Percentiles rank a stretch among this genome's conserved stretches.
phyloP scores from a whole-genome alignment of 1,140 invertebrate genomes.

The Drosophila repleta region DNA sequence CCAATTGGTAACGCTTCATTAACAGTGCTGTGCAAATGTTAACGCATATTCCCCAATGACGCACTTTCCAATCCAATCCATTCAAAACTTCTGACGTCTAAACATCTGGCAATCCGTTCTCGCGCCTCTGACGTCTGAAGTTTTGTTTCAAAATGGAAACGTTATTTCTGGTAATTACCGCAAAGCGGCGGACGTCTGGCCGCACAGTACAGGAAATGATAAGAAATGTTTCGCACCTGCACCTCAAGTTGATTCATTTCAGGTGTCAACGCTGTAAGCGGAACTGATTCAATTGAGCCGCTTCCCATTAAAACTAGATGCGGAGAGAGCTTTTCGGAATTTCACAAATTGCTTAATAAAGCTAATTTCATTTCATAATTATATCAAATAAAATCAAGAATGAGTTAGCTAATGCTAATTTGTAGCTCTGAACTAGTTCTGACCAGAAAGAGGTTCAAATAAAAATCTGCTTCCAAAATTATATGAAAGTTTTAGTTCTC shows the following conservation, averaged over 20 bases:
- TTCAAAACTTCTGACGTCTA: conserved; percentile 12
- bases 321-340: neutral
- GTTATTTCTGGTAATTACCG: conserved; percentile 39
- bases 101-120: conserved; percentile 12
- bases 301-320: neutral
- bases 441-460: no score
- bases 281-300: conserved; percentile 7
- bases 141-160: neutral
- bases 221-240: conserved; percentile 20
- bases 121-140: conserved; percentile 24
- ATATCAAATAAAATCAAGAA: neutral
- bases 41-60: conserved; percentile 12
- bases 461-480: no score
- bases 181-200: neutral
- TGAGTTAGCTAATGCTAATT: neutral
- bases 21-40: conserved; percentile 64
- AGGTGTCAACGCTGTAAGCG: conserved; percentile 5
- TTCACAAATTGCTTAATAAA: neutral
- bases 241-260: conserved; percentile 6
- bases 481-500: neutral
- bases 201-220: conserved; percentile 32
- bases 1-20: conserved; percentile 43
- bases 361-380: no score
- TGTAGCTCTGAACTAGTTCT: neutral
- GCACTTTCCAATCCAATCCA: conserved; percentile 5